Evolutionary conservation across 30 jellyfish, hydroid and myxozoan genomes (phyloP), one percentile per base, ranked within the genome.

Genomic region (Aurelia sp.): DNA sequence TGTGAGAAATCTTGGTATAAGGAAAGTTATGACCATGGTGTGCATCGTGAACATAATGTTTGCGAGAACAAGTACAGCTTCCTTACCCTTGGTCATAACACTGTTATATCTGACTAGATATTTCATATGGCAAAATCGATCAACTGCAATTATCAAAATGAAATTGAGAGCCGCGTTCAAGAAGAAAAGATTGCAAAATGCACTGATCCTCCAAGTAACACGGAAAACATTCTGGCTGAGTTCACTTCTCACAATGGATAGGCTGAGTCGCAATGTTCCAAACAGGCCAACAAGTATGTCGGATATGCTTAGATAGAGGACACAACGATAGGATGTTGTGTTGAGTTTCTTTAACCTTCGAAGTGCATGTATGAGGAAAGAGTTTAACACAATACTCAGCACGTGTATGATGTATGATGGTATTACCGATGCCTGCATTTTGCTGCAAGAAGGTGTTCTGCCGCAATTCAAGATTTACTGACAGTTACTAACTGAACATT

Each of bases 51-150:
- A 48, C 16, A 58, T 10, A 22, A 66, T 31, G 20, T 47, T 66
- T 9, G 53, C 27, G 6, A 44, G 1, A 11, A 80, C 59, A 11
- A 66, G 61, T 17, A 37, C 65, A 7, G 51, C 35, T 20, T 71
- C 90, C 19, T 72, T 17, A 2, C 35, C 11, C 21, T 80, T 47
- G 48, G 90, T 64, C 90, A 80, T 80, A 11, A 80, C 18, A 18
- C 31, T 66, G 22, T 48, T 13, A 52, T 80, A 80, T 18, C 75
- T 41, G 37, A 16, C 6, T 58, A 66, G 27, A 44, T 62, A 80
- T 55, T 69, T 65, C 90, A 80, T 80, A 73, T 80, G 90, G 48
- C 66, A 47, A 37, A 80, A 66, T 20, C 90, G 90, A 19, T 80
- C 90, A 2, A 80, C 7, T 4, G 90, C 66, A 13, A 80, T 80